A percentile compares a stretch with the other conserved stretches of the same genome.
These are phyloP conservation scores for Heloderma charlesbogerti DNA, from an alignment of 2,113 vertebrate species.

Conservation along the genomic window DNA sequence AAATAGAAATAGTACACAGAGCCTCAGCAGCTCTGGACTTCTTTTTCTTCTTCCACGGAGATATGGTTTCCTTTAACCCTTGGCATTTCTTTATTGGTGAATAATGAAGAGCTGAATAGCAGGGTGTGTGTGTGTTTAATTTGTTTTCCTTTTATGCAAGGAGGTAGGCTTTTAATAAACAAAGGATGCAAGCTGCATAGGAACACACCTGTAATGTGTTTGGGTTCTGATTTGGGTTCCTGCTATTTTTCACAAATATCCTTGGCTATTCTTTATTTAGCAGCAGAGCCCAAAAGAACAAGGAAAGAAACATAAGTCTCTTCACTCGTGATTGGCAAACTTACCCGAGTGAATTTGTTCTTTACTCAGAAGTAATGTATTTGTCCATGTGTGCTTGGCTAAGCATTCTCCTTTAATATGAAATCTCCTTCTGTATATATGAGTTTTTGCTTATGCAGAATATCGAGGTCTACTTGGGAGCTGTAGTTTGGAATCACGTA, in stretches of 20 bases:
- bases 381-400: no score
- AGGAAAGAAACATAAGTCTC: not conserved
- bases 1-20: constrained; percentile 42
- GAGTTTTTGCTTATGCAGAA: no score
- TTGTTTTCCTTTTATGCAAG: constrained; percentile 29
- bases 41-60: constrained; percentile 53
- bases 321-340: no score
- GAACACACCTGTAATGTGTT: constrained; percentile 37
- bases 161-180: constrained; percentile 61
- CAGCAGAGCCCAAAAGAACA: not conserved
- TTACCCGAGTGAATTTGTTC: no score
- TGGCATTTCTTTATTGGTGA: constrained; percentile 64
- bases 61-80: constrained; percentile 64
- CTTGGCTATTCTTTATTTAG: constrained; percentile 33
- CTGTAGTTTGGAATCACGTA: no score
- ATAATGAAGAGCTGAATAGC: constrained; percentile 56
- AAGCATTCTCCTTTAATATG: no score
- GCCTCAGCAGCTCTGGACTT: constrained; percentile 66
- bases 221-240: constrained; percentile 19
- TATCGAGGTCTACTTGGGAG: no score
- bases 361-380: no score
- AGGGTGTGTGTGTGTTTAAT: not conserved
- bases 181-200: constrained; percentile 31
- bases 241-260: constrained; percentile 14
- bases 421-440: no score